phyloP scores from a whole-genome alignment of 2,113 vertebrate species.

The Hystrix brachyura region DNA sequence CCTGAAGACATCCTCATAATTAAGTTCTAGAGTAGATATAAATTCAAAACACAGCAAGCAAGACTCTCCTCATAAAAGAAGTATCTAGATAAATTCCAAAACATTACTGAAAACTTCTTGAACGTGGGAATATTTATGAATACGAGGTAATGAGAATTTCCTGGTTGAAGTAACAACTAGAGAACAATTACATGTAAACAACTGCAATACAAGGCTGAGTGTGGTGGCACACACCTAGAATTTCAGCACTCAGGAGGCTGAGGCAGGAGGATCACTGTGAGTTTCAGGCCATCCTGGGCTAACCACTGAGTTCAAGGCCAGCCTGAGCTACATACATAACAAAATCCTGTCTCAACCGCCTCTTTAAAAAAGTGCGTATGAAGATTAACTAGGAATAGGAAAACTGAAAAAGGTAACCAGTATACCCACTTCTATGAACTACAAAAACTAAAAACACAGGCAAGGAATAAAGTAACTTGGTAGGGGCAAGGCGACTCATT shows the following conservation, averaged over 20 bases:
- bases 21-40: constrained; percentile 13
- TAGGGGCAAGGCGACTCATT: background rate
- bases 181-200: background rate
- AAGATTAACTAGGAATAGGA: background rate
- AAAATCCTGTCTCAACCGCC: background rate
- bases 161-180: background rate
- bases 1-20: constrained; percentile 38
- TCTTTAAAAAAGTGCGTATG: background rate
- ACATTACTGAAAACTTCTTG: background rate
- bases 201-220: background rate
- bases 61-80: constrained; percentile 37
- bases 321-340: background rate
- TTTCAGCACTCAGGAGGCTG: background rate
- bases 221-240: background rate
- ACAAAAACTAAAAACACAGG: background rate
- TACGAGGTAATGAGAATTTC: background rate
- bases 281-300: background rate
- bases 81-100: background rate
- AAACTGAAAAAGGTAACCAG: background rate
- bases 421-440: background rate
- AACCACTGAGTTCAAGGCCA: background rate
- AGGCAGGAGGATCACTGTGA: background rate
- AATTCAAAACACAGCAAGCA: constrained; percentile 20
- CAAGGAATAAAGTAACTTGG: background rate
- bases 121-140: background rate